Evolutionary conservation across 2,888 invertebrate species (phyloP).

Genomic region (Acrocyrtus sp.): DNA sequence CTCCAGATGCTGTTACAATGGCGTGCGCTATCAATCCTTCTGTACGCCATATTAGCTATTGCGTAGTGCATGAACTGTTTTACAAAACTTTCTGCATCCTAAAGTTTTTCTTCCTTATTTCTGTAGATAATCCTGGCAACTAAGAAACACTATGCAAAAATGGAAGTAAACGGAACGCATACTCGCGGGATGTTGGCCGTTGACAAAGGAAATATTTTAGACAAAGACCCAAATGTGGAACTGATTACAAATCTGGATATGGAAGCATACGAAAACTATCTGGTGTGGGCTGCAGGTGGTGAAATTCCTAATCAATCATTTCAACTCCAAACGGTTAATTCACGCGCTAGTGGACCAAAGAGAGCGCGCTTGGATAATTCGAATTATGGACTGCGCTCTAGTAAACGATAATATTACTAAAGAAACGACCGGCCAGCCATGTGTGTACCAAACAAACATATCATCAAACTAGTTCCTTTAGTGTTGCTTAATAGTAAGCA

Average conservation of each 20-base stretch:
- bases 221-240: constrained; percentile 61
- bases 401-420: no score
- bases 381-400: no score
- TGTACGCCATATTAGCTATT: constrained; percentile 12
- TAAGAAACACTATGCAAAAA: constrained; percentile 32
- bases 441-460: no score
- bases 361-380: no score
- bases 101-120: background rate
- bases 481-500: no score
- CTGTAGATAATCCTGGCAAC: constrained; percentile 12
- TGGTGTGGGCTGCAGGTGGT: constrained; percentile 68
- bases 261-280: constrained; percentile 68
- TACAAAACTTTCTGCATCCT: background rate
- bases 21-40: constrained; percentile 54
- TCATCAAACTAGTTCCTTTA: no score
- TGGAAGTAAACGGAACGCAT: constrained; percentile 10
- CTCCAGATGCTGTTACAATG: constrained; percentile 55
- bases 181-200: constrained; percentile 33
- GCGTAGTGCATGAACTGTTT: no score
- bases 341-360: no score
- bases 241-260: constrained; percentile 68
- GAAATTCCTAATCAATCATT: no score
- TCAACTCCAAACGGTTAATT: no score
- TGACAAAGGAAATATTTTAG: constrained; percentile 9
- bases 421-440: no score